Base-by-base conservation (phyloP, 2,797 vertebrate species). In the Merluccius polli region DNA sequence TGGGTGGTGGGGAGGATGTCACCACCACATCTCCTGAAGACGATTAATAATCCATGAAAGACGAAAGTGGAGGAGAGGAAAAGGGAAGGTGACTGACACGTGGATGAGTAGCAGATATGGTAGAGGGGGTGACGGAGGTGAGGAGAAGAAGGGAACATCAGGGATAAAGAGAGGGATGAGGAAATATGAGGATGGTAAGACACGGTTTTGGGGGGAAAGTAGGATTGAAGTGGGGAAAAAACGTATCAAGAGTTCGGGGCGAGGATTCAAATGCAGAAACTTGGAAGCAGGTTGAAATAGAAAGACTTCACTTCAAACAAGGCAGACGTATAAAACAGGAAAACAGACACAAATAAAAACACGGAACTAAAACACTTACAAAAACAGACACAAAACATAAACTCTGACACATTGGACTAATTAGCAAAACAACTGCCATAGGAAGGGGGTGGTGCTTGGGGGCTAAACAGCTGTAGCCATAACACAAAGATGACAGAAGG, bases 91-190 rank as follows among this genome's bases (percentile, higher is more conserved):
- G 59, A 65, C 59, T 65, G 59, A 65, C 59, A 13, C 12, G 59
- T 27, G 59, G 59, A 65, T 27, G 59, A 24, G 59, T 65, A 65
- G 59, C 59, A 65, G 59, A 65, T 27, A 65, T 65, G 59, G 59
- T 27, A 9, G 52, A 10, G n/a, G 59, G 59, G 59, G 59, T n/a
- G 9, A 12, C 11, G 24, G 59, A 65, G 59, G 59, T 2, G 24
- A 27, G 59, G 59, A 65, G 24, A 27, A 65, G n/a, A 65, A 59
- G 59, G 59, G 59, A 65, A 65, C 24, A 27, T 65, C 4, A 1
- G n/a, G 59, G 6, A 27, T 65, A 29, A 65, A 65, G 59, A 24
- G 59, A 65, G n/a, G 59, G 59, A 27, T 65, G 59, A 12, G 59
- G 59, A 2, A 13, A 29, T 1, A 38, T 2, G 24, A 65, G n/a